Evolutionary conservation across 2,888 invertebrate genomes (phyloP), one percentile per base, ranked within the genome.

Genomic region (Balanococcus diminutus): DNA sequence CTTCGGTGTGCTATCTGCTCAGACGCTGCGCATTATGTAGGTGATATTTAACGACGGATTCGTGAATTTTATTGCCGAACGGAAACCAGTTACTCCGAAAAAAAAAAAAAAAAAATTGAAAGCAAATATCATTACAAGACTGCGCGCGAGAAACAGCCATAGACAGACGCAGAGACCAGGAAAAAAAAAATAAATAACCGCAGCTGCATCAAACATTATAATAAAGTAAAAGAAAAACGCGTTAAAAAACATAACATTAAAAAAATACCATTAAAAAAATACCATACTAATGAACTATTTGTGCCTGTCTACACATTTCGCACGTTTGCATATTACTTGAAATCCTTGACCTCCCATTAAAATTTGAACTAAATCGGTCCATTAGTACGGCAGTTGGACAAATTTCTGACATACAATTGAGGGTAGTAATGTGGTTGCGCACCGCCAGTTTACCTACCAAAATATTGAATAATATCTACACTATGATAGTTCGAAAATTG

Each of bases 11-110:
- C 32, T 75, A 75, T 36, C 32, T 32, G 75, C 32, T 75, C 75
- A 75, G 75, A 75, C 75, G 75, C 9, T 32, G 75, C 31, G 36
- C 75, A 75, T 75, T 75, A 75, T 75, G 75, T 75, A 75, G 75
- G 75, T 75, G 36, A 75, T 75, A 75, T 75, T 75, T 75, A 75
- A 75, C 75, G 75, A 75, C 75, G 75, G 75, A 75, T 75, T 75
- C 75, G 75, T 36, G 75, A 75, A 75, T 75, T 75, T 75, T 75
- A 75, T 75, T 32, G 36, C 75, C 75, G 75, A 75, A 75, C 31
- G 75, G 75, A 75, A 75, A 75, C 75, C 75, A 75, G 75, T 75
- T 75, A 75, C n/a, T n/a, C n/a, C n/a, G n/a, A n/a, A n/a, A n/a
- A n/a, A n/a, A n/a, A n/a, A n/a, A 0, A 36, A 75, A 75, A 75